Conservation (phyloP, 2,888 invertebrate genomes). For the Tenthredo distinguenda region DNA sequence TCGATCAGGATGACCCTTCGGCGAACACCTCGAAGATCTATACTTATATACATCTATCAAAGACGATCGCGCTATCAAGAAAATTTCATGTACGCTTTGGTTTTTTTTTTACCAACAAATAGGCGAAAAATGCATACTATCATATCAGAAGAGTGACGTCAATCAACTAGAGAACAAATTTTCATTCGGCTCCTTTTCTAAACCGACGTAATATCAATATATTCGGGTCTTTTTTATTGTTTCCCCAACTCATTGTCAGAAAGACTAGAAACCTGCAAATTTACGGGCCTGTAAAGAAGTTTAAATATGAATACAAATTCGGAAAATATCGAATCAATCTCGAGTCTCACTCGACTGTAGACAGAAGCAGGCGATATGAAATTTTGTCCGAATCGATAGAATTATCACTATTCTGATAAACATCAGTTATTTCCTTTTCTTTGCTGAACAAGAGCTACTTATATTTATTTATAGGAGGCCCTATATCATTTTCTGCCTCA, state of each 20-base stretch:
- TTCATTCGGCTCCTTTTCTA: background rate
- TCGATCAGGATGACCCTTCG: slow-evolving; percentile 67
- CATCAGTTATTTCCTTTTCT: background rate
- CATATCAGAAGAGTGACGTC: background rate
- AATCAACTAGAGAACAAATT: background rate
- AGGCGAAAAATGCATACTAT: background rate
- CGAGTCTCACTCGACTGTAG: background rate
- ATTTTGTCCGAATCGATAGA: background rate
- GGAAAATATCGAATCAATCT: background rate
- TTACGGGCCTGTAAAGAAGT: too few species aligned
- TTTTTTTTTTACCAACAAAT: background rate
- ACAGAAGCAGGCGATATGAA: background rate
- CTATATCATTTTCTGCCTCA: background rate
- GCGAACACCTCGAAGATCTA: slow-evolving; percentile 66
- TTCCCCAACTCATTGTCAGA: background rate
- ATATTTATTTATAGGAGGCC: background rate
- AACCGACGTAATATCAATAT: background rate
- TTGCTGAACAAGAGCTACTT: background rate
- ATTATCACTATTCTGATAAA: background rate
- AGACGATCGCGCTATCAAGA: background rate
- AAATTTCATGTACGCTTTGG: background rate
- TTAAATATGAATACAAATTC: too few species aligned
- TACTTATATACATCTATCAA: background rate
- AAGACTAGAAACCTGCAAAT: background rate
- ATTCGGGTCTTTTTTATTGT: background rate